Evolutionary conservation across 2,888 invertebrate genomes (phyloP).

Genomic region (Bellardia pandia): DNA sequence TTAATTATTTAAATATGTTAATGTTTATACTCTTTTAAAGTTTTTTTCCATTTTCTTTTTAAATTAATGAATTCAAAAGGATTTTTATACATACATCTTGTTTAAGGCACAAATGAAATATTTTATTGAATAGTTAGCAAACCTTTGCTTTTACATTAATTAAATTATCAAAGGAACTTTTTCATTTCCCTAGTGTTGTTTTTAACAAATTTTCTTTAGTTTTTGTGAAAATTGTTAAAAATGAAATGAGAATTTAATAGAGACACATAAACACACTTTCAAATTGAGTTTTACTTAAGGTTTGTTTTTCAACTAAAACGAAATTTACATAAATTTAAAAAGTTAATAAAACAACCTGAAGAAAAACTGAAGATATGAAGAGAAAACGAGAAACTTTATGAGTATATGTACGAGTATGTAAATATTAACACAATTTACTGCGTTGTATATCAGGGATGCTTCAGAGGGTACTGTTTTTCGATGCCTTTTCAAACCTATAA

Average conservation of each 20-base stretch:
- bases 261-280: background rate
- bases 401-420: background rate
- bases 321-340: background rate
- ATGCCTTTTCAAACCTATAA: too few species aligned
- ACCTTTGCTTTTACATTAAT: background rate
- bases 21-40: background rate
- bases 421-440: too few species aligned
- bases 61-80: background rate
- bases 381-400: background rate
- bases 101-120: background rate
- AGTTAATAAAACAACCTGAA: background rate
- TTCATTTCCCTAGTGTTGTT: background rate
- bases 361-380: background rate
- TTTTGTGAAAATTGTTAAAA: background rate
- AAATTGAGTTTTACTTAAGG: background rate
- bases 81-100: background rate
- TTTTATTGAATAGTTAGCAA: background rate
- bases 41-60: background rate
- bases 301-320: background rate
- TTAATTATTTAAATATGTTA: too few species aligned
- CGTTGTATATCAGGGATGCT: too few species aligned
- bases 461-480: too few species aligned
- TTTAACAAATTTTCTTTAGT: background rate
- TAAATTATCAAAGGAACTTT: background rate
- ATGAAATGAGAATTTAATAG: background rate